Evolutionary conservation across 2,888 invertebrate genomes (phyloP), one percentile per base, ranked within the genome.

Genomic region (Leptinotarsa haldemani): DNA sequence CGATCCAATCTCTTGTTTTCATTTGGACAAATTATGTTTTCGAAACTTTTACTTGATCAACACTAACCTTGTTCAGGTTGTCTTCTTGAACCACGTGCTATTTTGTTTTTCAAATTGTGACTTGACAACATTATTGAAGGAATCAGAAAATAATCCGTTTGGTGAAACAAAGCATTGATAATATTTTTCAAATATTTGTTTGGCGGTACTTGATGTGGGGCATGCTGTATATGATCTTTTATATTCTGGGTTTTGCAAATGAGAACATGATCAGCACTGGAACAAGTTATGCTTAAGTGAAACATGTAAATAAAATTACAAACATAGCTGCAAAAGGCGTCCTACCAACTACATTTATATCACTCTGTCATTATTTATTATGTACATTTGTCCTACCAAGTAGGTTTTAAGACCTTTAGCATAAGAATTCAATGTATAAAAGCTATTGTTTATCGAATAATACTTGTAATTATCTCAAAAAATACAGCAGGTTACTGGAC

Each of bases 401-500:
- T 69, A 70, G 69, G 69, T 72, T 67, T 65, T 64, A 48, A 70
- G 40, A 61, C 70, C 70, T 65, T 40, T 67, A 65, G 47, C 63
- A 68, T 66, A 78, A 70, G 70, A 73, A 74, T 69, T 77, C 73
- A 71, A 71, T 77, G 78, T 78, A 77, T 73, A 76, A 75, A 74
- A 67, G 67, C 63, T 61, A 61, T 70, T 50, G 70, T 70, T 58
- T 68, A 53, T 68, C 52, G 66, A 67, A 66, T 66, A 72, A 64
- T 68, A 68, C 50, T 30, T 71, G 70, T 74, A 74, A 75, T 77
- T 76, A 74, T 73, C 70, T 77, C 61, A 75, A 75, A 25, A 73
- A 70, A 78, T 73, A 78, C 80, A 80, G 80, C 80, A 79, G 80
- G 80, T 80, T 80, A 79, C 69, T 77, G 79, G 78, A 80, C 80